phyloP scores from a whole-genome alignment of 2,888 invertebrate species.

The Andrena dorsata region DNA sequence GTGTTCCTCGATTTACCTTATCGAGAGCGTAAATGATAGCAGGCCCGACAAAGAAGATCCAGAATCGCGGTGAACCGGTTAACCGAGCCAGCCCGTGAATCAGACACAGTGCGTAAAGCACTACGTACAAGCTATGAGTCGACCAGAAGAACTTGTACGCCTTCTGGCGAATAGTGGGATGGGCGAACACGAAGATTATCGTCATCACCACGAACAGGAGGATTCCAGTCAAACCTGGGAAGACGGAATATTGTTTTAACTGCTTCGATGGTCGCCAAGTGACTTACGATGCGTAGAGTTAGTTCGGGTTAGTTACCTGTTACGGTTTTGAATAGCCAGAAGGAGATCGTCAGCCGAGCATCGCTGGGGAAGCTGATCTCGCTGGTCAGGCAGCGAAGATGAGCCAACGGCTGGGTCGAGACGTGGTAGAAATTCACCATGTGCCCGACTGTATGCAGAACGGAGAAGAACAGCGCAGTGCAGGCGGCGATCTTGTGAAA shows the following conservation, averaged over 20 bases:
- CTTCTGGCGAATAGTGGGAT: conserved; percentile 95
- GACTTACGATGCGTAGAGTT: neutral
- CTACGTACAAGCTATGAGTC: conserved; percentile 95
- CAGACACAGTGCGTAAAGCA: conserved; percentile 93
- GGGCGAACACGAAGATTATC: conserved; percentile 98
- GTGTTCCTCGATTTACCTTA: conserved; percentile 87
- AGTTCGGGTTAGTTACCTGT: conserved; percentile 88
- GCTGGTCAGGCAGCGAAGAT: conserved; percentile 95
- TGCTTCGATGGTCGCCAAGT: neutral
- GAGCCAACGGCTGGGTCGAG: conserved; percentile 97
- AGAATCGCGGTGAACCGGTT: conserved; percentile 96
- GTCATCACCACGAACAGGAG: conserved; percentile 95
- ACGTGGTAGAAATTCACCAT: conserved; percentile 99
- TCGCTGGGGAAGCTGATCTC: conserved; percentile 98
- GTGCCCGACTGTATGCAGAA: conserved; percentile 96
- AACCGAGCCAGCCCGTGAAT: conserved; percentile 96
- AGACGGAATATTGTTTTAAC: neutral
- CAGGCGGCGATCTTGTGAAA: conserved; percentile 99
- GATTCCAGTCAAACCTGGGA: conserved; percentile 93
- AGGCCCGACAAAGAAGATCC: conserved; percentile 97
- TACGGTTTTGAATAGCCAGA: conserved; percentile 97
- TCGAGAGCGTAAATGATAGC: conserved; percentile 95
- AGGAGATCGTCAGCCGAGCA: conserved; percentile 96
- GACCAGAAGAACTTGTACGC: conserved; percentile 98
- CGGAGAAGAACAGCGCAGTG: conserved; percentile 96